These are phyloP conservation scores for Paratrypauchen microcephalus DNA, from an alignment of 2,797 vertebrate genomes.

Conservation along the genomic window DNA sequence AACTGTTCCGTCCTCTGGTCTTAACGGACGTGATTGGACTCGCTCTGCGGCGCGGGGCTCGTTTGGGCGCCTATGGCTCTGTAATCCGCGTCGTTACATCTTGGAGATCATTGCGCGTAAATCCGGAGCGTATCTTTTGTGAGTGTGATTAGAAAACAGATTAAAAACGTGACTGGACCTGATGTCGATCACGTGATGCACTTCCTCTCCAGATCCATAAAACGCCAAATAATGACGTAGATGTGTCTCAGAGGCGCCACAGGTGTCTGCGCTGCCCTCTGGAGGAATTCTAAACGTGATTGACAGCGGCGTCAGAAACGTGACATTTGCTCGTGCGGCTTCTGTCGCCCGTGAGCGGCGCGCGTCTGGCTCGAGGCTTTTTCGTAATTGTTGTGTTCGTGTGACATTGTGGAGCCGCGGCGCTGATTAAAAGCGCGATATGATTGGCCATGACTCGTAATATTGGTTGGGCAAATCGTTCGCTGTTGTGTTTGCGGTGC, in stretches of 20 bases:
- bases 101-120: too few relatives aligned
- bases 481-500: neutral
- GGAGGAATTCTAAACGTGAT: too few relatives aligned
- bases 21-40: too few relatives aligned
- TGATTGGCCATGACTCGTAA: neutral
- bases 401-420: neutral
- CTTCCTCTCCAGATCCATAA: neutral
- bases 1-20: too few relatives aligned
- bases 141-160: neutral
- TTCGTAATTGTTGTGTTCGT: neutral
- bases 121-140: too few relatives aligned
- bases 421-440: slow-evolving; percentile 4
- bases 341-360: neutral
- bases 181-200: neutral
- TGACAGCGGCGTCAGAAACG: too few relatives aligned
- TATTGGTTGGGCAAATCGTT: neutral
- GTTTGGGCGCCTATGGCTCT: too few relatives aligned
- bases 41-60: too few relatives aligned
- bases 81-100: too few relatives aligned
- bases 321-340: too few relatives aligned
- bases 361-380: neutral
- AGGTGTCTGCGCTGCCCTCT: neutral
- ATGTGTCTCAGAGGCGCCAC: neutral
- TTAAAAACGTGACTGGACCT: neutral
- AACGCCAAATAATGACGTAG: neutral